Base-by-base conservation (phyloP, 2,113 vertebrate species). In the Pteronura brasiliensis region DNA sequence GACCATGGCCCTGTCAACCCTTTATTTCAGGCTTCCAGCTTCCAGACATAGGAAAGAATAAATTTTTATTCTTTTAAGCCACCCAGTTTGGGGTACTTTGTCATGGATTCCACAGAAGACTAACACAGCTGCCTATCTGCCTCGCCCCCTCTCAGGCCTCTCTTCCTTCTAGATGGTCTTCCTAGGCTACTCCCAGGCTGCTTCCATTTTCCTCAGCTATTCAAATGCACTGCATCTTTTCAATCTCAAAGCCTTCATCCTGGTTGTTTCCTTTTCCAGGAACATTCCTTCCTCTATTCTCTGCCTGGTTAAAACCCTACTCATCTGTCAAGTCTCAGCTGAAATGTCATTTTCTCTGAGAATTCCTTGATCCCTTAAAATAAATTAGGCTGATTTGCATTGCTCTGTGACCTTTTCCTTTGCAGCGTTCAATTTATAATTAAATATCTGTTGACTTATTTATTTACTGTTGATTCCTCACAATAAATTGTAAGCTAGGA, bases 291-390 rank as follows among this genome's bases (percentile, higher is more conserved):
- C 55, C 36, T 94, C 65, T 57, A 34, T 34, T 49, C 72, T 49
- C 88, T 49, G 88, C 57, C 72, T 65, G 47, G 21, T 77, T 92
- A 86, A 89, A 87, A 79, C 71, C 42, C n/a, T 36, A 67, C 14
- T 86, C 83, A 74, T 79, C 63, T 80, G 23, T 90, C 67, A 87
- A 49, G 23, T 17, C 23, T 95, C 67, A 87, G 27, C 20, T 79
- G 36, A 77, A 86, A 83, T 92, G 86, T 71, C 89, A 96, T 77
- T 90, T 92, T 97, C 80, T 90, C 39, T 94, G 34, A 92, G 72
- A 81, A 80, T 69, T 69, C n/a, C 20, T 90, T 96, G n/a, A 79
- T 82, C 29, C 47, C 31, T 44, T 63, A 36, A 93, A 96, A 92
- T 39, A 92, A 96, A 96, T 52, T 4, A 52, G 17, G 31, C 34